phyloP scores from a whole-genome alignment of 2,113 vertebrate species.

The Numida meleagris region DNA sequence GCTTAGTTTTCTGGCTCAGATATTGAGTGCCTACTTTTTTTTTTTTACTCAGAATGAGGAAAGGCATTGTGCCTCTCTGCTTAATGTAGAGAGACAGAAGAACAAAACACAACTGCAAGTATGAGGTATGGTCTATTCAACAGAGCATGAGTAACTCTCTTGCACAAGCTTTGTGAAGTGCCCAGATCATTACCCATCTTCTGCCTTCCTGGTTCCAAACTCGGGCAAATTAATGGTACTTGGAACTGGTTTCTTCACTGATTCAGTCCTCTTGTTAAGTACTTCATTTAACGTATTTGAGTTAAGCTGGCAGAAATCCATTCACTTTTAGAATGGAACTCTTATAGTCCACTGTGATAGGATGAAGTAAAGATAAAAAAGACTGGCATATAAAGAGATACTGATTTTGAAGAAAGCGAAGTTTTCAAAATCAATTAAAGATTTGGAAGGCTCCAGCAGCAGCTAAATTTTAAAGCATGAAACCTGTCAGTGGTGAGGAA shows the following conservation, averaged over 20 bases:
- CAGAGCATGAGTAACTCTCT: neutral
- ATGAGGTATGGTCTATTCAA: constrained; percentile 17
- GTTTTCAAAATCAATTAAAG: neutral
- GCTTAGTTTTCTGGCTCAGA: constrained; percentile 50
- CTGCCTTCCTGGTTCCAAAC: neutral
- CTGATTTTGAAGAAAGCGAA: neutral
- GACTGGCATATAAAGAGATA: neutral
- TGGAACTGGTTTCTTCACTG: neutral
- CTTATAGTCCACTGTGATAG: neutral
- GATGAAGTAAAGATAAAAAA: neutral
- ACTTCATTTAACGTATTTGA: neutral
- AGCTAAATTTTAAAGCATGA: neutral
- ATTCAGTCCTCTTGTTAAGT: neutral
- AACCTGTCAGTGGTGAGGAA: neutral
- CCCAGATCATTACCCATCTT: neutral
- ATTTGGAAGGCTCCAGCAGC: neutral
- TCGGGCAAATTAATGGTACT: neutral
- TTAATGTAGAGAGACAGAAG: constrained; percentile 64
- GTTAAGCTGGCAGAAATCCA: neutral
- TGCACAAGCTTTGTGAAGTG: neutral
- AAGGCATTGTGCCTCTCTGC: constrained; percentile 48
- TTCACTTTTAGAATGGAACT: neutral
- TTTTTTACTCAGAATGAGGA: constrained; percentile 35
- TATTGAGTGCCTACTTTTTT: constrained; percentile 30
- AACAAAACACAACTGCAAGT: constrained; percentile 53